Conservation (phyloP, 53 echinoderm and acorn worm genomes). For the Temnopleurus reevesii region DNA sequence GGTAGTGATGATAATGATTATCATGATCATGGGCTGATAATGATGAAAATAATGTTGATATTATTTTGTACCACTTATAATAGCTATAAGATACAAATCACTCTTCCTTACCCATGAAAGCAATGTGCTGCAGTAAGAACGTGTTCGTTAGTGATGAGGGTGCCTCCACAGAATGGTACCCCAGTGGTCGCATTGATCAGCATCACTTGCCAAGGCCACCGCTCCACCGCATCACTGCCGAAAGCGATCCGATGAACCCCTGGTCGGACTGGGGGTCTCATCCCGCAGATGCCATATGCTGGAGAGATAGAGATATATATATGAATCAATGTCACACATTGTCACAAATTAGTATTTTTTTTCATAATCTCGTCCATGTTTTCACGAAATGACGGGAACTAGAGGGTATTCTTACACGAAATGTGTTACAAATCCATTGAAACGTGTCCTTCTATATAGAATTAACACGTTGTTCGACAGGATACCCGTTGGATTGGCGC, state of each 20-base stretch:
- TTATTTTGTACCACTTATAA: too few relatives aligned
- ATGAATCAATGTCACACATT: too few relatives aligned
- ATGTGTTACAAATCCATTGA: too few relatives aligned
- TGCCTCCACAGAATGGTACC: conserved; percentile 80
- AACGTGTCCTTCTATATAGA: too few relatives aligned
- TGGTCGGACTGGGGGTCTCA: background rate
- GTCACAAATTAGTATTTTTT: too few relatives aligned
- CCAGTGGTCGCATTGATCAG: conserved; percentile 54
- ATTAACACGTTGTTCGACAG: too few relatives aligned
- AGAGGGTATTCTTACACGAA: too few relatives aligned
- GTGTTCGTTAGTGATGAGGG: conserved; percentile 71
- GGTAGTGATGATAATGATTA: background rate
- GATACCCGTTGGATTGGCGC: too few relatives aligned
- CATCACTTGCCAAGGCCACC: conserved; percentile 91
- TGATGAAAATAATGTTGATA: background rate
- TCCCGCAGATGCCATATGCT: conserved; percentile 55
- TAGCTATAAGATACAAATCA: too few relatives aligned
- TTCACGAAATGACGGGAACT: too few relatives aligned
- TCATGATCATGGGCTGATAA: background rate
- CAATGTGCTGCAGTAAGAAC: conserved; percentile 92
- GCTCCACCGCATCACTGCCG: conserved; percentile 58
- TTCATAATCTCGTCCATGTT: too few relatives aligned
- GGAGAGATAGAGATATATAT: background rate
- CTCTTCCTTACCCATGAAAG: conserved; percentile 65
- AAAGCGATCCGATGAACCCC: conserved; percentile 59